Evolutionary conservation across 1,140 invertebrate species (phyloP), one percentile per base, ranked within the genome.

Genomic region (Muscidifurax raptorellus): DNA sequence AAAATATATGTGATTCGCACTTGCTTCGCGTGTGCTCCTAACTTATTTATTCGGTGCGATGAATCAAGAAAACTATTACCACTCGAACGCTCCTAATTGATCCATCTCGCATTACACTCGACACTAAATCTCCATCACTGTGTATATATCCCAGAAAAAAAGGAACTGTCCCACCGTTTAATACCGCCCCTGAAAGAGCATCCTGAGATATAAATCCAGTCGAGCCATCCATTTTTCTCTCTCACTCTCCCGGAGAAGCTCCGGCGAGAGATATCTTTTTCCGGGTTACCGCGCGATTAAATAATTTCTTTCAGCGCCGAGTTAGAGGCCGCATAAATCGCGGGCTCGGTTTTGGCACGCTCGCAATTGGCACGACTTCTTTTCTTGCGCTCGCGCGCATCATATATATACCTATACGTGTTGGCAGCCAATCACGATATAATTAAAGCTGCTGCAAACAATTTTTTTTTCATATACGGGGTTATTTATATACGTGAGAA

Each of bases 41-140:
- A 40, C 47, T 52, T 52, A 52, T 13, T 4, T 52, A 12, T 12
- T 15, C 5, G 32, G 5, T 9, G 44, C 64, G 7, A 27, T 67
- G 27, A 67, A n/a, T 67, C 64, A 27, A 25, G n/a, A 18, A 69
- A 69, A 69, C 66, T 69, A 28, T 69, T 69, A 79, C n/a, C n/a
- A n/a, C n/a, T n/a, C n/a, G n/a, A n/a, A n/a, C 66, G 84, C 87
- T 88, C 90, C 90, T 90, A 82, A 86, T 87, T 87, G 87, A 87
- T 87, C 87, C 85, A 69, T 89, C 89, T 89, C 89, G 89, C 89
- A 88, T 88, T 88, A 89, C n/a, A n/a, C 27, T 0, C n/a, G 5
- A 1, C 3, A 15, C 13, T 78, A n/a, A 69, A 72, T 47, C 15
- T 13, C 25, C 3, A 28, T 0, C 15, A 36, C 22, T 66, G 44